phyloP scores from a whole-genome alignment of 2,888 invertebrate species.

The Stratiomys singularior region DNA sequence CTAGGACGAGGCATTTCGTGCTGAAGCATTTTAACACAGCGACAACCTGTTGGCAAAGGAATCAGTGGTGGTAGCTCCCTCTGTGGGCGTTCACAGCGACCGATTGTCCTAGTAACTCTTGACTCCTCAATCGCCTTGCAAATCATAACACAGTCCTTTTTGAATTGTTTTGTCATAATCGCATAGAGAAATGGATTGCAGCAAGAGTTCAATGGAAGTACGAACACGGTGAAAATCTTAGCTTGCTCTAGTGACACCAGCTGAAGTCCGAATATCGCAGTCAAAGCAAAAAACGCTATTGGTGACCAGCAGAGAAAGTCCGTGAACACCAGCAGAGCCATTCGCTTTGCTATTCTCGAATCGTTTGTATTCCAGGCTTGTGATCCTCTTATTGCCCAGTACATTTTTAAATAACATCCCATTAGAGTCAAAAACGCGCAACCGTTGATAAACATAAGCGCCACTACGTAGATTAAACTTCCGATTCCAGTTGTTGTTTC shows the following conservation, averaged over 20 bases:
- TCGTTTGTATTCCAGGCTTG: conserved; percentile 98
- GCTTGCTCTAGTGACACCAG: conserved; percentile 94
- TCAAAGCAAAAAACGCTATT: conserved; percentile 93
- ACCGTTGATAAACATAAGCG: conserved; percentile 91
- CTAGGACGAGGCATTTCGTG: conserved; percentile 63
- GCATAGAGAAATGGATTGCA: conserved; percentile 99
- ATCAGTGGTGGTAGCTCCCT: conserved; percentile 73
- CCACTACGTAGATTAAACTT: conserved; percentile 88
- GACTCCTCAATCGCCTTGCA: conserved; percentile 97
- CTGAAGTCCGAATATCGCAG: conserved; percentile 91
- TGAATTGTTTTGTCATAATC: conserved; percentile 96
- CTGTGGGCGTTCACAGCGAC: conserved; percentile 83
- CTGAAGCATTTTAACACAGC: conserved; percentile 67
- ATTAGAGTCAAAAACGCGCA: conserved; percentile 93
- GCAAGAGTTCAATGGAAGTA: conserved; percentile 94
- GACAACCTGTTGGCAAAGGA: conserved; percentile 65
- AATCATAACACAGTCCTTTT: conserved; percentile 95
- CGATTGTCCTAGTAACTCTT: conserved; percentile 87
- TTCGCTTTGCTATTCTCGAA: conserved; percentile 93
- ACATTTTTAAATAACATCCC: conserved; percentile 97
- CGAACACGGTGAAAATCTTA: conserved; percentile 95
- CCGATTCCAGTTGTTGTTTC: conserved; percentile 82
- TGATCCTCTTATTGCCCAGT: conserved; percentile 96
- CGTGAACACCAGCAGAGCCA: conserved; percentile 96
- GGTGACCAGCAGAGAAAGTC: conserved; percentile 99